Percentiles rank a stretch among this genome's conserved stretches.
phyloP scores from a whole-genome alignment of 1,140 invertebrate species.

The Plodia interpunctella region DNA sequence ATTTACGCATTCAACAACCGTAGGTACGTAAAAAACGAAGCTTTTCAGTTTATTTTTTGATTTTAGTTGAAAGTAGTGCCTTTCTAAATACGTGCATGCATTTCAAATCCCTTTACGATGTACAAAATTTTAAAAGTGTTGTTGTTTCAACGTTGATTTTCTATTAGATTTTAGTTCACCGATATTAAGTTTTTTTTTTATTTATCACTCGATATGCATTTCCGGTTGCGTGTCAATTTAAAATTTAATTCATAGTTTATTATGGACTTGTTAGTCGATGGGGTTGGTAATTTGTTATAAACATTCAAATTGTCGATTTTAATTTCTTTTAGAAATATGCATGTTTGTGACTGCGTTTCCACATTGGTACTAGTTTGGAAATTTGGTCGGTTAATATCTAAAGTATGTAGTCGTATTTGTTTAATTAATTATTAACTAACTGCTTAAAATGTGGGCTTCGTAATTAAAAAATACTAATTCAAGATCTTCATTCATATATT shows the following conservation, averaged over 20 bases:
- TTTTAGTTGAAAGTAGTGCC: conserved; percentile 41
- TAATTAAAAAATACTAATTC: too few relatives aligned
- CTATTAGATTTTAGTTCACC: conserved; percentile 24
- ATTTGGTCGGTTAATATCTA: too few relatives aligned
- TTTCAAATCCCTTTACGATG: conserved; percentile 26
- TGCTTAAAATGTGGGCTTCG: too few relatives aligned
- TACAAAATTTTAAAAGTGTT: conserved; percentile 27
- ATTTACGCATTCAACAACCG: not conserved
- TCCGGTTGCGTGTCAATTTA: conserved; percentile 6
- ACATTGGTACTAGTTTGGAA: too few relatives aligned
- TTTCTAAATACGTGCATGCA: conserved; percentile 39
- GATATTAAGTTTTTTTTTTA: conserved; percentile 26
- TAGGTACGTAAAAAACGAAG: not conserved
- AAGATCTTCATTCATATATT: too few relatives aligned
- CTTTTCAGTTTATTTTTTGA: conserved; percentile 25
- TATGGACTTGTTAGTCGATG: conserved; percentile 7
- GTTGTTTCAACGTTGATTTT: conserved; percentile 21
- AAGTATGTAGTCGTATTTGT: too few relatives aligned
- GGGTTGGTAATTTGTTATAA: conserved; percentile 11
- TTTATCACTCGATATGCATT: conserved; percentile 30
- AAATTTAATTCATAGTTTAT: conserved; percentile 8
- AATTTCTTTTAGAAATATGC: too few relatives aligned
- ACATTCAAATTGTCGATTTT: not conserved
- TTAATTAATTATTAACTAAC: too few relatives aligned
- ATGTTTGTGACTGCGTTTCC: too few relatives aligned